Evolutionary conservation across 2,797 vertebrate genomes (phyloP), one percentile per base, ranked within the genome.

Genomic region (Takifugu ocellatus): DNA sequence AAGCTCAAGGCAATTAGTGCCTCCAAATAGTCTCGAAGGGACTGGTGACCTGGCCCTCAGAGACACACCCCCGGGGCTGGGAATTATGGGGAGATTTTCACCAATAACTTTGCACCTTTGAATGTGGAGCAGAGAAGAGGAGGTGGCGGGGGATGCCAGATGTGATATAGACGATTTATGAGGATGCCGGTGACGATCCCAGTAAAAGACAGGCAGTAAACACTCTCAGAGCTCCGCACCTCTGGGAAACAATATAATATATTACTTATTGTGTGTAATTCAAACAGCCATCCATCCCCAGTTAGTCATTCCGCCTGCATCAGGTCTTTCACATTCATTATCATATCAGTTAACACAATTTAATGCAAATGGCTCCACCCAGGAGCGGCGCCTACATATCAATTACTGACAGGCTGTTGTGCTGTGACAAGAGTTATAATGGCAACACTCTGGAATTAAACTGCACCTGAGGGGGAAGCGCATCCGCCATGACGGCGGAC

Each of bases 321-420:
- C 86, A 90, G 84, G 68, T 72, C 75, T 87, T 88, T 78, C 82
- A 66, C 86, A 85, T 90, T 90, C 85, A 90, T 91, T 90, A 91
- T 89, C 85, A 86, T 87, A 90, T 90, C 87, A 87, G 89, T 91
- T 91, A 91, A 89, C 87, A 77, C 81, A 69, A 91, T 91, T 90
- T 90, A 89, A 92, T 92, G 90, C 87, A 92, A 92, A 92, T 90
- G 79, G 76, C 83, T 88, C 83, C 82, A 78, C 83, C 87, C 75
- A 87, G 86, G 79, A 85, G 81, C 83, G 44, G 54, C 7, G 70
- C 78, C 86, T 72, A 87, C 87, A 84, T 89, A 91, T 91, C 90
- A 91, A 91, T 91, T 90, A 91, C 84, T 78, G 80, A 84, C 86
- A 75, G 72, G 63, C 62, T 81, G 84, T 83, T 72, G 78, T 76